phyloP scores from a whole-genome alignment of 2,888 invertebrate genomes.

The Ceratothoa steindachneri region DNA sequence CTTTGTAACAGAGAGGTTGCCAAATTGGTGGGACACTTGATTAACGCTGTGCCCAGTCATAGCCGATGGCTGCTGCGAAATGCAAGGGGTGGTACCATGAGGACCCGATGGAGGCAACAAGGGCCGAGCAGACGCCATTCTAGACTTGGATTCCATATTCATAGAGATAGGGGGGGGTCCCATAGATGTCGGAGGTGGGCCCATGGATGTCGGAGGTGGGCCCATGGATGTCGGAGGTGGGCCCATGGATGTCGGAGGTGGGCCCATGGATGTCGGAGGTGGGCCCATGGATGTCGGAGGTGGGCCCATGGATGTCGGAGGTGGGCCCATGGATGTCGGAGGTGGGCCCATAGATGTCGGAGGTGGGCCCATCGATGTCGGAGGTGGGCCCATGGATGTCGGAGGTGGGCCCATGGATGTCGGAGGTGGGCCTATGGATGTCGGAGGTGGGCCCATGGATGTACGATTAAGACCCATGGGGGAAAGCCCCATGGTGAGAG shows the following conservation, averaged over 20 bases:
- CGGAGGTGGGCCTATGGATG: not conserved
- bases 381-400: not conserved
- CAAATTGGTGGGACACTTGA: not conserved
- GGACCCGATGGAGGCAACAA: not conserved
- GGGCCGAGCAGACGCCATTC: not conserved
- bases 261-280: not conserved
- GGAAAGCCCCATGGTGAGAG: not conserved
- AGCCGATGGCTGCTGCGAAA: not conserved
- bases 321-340: not conserved
- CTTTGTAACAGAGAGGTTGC: slow-evolving; percentile 58
- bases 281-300: not conserved
- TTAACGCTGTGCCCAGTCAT: not conserved
- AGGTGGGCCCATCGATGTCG: not conserved
- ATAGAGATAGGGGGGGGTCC: not conserved
- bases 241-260: not conserved
- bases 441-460: not conserved
- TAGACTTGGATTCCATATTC: not conserved
- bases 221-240: not conserved
- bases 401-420: not conserved
- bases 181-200: not conserved
- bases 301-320: not conserved
- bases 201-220: not conserved
- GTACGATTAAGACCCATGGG: not conserved
- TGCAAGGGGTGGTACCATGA: not conserved
- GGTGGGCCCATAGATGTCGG: not conserved